Percentiles rank a stretch among this genome's conserved stretches.
phyloP scores from a whole-genome alignment of 92 coral and sea anemone genomes.

The Plumapathes pennacea region DNA sequence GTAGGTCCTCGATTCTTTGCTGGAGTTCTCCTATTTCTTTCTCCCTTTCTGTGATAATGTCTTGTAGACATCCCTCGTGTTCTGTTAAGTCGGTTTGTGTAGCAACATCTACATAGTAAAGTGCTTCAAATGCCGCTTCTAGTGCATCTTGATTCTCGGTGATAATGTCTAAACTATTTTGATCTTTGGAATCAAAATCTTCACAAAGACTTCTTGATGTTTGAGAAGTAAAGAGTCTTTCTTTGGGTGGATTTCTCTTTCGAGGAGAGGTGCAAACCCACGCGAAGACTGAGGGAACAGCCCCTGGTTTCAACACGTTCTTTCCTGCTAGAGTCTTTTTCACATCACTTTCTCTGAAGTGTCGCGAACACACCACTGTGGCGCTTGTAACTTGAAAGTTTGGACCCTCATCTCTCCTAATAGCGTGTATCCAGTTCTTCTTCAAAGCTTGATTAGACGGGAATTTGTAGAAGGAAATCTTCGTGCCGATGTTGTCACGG shows the following conservation, averaged over 20 bases:
- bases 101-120: too few species aligned
- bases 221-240: too few species aligned
- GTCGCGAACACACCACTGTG: slow-evolving; percentile 59
- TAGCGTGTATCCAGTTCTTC: slow-evolving; percentile 58
- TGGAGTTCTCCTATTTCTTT: too few species aligned
- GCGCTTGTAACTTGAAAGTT: slow-evolving; percentile 29
- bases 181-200: too few species aligned
- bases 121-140: too few species aligned
- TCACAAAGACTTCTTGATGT: too few species aligned
- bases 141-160: too few species aligned
- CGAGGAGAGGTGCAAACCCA: slow-evolving; percentile 60
- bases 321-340: slow-evolving; percentile 55
- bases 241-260: too few species aligned
- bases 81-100: too few species aligned
- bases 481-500: slow-evolving; percentile 23
- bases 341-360: slow-evolving; percentile 54
- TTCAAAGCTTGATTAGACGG: slow-evolving; percentile 37
- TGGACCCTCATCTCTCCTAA: slow-evolving; percentile 52
- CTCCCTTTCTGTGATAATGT: too few species aligned
- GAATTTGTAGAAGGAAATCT: slow-evolving; percentile 41
- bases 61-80: too few species aligned
- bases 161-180: too few species aligned
- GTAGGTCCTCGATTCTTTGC: slow-evolving; percentile 9
- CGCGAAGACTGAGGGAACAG: slow-evolving; percentile 55
- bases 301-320: slow-evolving; percentile 30